Conservation (phyloP, 2,113 vertebrate genomes). For the Microcebus lehilahytsara region DNA sequence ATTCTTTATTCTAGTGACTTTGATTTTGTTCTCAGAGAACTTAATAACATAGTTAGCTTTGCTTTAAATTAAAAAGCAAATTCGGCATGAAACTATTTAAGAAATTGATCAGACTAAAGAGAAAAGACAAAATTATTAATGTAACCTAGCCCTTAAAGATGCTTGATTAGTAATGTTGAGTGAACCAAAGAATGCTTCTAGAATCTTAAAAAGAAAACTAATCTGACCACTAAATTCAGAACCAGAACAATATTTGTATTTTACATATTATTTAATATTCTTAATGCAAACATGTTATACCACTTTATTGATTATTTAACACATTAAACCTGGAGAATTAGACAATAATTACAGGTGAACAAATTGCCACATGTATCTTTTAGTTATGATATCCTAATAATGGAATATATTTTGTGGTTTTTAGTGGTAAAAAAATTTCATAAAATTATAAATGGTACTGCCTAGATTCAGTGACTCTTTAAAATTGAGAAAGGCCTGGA, state of each 20-base stretch:
- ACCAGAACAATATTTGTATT: neutral
- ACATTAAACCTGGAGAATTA: neutral
- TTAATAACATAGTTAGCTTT: constrained; percentile 1
- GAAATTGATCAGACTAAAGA: constrained; percentile 21
- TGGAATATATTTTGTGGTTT: constrained; percentile 20
- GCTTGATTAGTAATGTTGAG: neutral
- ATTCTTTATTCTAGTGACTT: neutral
- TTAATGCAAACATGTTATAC: neutral
- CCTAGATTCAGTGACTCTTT: neutral
- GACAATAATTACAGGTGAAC: neutral
- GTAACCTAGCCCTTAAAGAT: neutral
- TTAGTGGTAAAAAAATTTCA: neutral
- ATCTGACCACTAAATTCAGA: constrained; percentile 7
- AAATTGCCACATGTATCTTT: neutral
- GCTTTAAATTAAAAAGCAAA: constrained; percentile 8
- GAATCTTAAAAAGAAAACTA: neutral
- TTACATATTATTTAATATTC: neutral
- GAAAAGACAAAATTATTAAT: constrained; percentile 2
- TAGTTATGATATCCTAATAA: neutral
- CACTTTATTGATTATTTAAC: neutral
- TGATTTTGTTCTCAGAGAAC: constrained; percentile 22
- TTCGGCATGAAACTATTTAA: constrained; percentile 3
- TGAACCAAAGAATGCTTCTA: neutral
- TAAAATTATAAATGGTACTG: constrained; percentile 2
- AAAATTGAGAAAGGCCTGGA: neutral